Base-by-base conservation (phyloP, 2,888 invertebrate genomes). In the Beris chalybata region DNA sequence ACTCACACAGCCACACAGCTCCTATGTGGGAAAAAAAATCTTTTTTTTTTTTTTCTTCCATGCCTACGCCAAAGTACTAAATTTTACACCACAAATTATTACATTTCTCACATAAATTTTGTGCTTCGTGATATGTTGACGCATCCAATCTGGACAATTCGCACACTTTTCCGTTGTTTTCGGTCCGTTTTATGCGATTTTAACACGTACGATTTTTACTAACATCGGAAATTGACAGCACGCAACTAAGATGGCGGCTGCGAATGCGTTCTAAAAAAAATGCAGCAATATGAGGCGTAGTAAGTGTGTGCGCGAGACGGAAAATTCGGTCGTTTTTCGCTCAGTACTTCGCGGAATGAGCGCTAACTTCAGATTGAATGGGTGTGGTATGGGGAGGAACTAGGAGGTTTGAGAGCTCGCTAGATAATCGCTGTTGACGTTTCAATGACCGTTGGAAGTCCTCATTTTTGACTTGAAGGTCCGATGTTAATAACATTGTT, bases 161-260 rank as follows among this genome's bases (percentile, higher is more conserved):
- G 22, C 61, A 50, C 12, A 12, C 50, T 52, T 61, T 38, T n/a
- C 11, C 61, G 52, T 52, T 50, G 50, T 52, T 61, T 22, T 22
- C 29, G 50, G 6, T 52, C 50, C 61, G 61, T 50, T 61, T 56
- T 56, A 56, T 5, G 15, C 38, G 55, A 43, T 38, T 61, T 50
- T 61, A 22, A 38, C 61, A 50, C 61, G 61, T 12, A 61, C 43
- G 44, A 64, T 22, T 9, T 31, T 45, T 52, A 64, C 64, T 64
- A 53, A 57, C 52, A 55, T 45, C 31, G 56, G 31, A 67, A 74
- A 73, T 71, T 74, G 75, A 75, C 74, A 75, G 75, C 76, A 76
- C 76, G 76, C 76, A 76, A 75, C 75, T 76, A 76, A 77, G 74
- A 77, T 76, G 76, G 76, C 76, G 75, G 70, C 71, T 31, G 53